These are phyloP conservation scores for Palythoa caribaeorum DNA, from an alignment of 92 coral and sea anemone genomes.

Conservation along the genomic window DNA sequence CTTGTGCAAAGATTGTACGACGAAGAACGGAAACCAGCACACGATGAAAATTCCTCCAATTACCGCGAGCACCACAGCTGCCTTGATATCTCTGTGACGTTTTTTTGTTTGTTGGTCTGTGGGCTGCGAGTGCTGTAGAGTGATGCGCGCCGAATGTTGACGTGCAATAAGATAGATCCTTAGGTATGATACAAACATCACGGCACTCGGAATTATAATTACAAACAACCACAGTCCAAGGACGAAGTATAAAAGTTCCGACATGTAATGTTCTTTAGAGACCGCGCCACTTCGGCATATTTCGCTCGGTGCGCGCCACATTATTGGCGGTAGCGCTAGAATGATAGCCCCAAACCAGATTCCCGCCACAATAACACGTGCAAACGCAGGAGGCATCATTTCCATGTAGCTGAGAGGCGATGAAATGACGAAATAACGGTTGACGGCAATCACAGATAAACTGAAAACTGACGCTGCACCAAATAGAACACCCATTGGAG, in stretches of 20 bases:
- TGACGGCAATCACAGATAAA: constrained; percentile 91
- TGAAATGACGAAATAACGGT: constrained; percentile 90
- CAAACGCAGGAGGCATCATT: constrained; percentile 88
- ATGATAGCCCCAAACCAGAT: constrained; percentile 84
- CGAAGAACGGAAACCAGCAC: constrained; percentile 98
- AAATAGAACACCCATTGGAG: constrained; percentile 97
- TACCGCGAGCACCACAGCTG: constrained; percentile 87
- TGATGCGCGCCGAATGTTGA: constrained; percentile 79
- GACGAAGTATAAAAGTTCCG: constrained; percentile 87
- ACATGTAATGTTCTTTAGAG: constrained; percentile 76
- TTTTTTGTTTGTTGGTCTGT: constrained; percentile 66
- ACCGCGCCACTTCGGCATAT: constrained; percentile 93
- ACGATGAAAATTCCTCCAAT: constrained; percentile 94
- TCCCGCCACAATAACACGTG: constrained; percentile 79
- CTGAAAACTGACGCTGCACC: constrained; percentile 97
- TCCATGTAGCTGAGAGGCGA: constrained; percentile 88
- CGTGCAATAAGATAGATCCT: constrained; percentile 88
- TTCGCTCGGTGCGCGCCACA: constrained; percentile 84
- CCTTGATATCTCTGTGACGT: constrained; percentile 84
- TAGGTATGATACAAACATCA: constrained; percentile 89
- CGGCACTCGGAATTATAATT: constrained; percentile 78
- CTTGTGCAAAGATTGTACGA: constrained; percentile 91
- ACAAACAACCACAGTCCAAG: constrained; percentile 93
- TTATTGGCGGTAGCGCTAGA: constrained; percentile 90
- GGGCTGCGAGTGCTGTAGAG: constrained; percentile 24